Evolutionary conservation across 1,140 invertebrate species (phyloP).

Genomic region (Hestina assimilis): DNA sequence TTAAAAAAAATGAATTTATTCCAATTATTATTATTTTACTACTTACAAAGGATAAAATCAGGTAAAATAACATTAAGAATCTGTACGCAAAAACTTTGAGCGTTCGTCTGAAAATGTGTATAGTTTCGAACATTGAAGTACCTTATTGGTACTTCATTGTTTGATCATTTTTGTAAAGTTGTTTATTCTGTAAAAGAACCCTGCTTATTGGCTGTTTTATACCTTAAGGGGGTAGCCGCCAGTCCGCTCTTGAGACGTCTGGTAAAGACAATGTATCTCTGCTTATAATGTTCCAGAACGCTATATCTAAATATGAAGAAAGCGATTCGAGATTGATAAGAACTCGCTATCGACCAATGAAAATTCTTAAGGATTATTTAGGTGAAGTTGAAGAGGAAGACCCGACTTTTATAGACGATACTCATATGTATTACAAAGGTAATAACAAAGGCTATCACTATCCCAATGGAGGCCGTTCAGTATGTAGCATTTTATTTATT

Average conservation of each 20-base stretch:
- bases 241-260: neutral
- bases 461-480: too few species aligned
- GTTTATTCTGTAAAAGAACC: too few species aligned
- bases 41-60: too few species aligned
- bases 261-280: neutral
- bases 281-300: conserved; percentile 33
- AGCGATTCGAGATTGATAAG: conserved; percentile 62
- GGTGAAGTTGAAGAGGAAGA: conserved; percentile 56
- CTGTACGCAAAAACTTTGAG: too few species aligned
- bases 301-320: conserved; percentile 54
- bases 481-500: too few species aligned
- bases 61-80: too few species aligned
- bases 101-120: too few species aligned
- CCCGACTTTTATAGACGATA: conserved; percentile 65
- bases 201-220: neutral
- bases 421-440: conserved; percentile 70
- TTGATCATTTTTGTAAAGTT: neutral
- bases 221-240: neutral
- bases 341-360: conserved; percentile 65
- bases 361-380: conserved; percentile 64
- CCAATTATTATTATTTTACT: too few species aligned
- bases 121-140: too few species aligned
- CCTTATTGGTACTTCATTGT: neutral
- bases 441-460: conserved; percentile 4
- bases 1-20: too few species aligned